These are phyloP conservation scores for Etheostoma nigrum DNA, from an alignment of 2,797 vertebrate genomes.

Conservation along the genomic window DNA sequence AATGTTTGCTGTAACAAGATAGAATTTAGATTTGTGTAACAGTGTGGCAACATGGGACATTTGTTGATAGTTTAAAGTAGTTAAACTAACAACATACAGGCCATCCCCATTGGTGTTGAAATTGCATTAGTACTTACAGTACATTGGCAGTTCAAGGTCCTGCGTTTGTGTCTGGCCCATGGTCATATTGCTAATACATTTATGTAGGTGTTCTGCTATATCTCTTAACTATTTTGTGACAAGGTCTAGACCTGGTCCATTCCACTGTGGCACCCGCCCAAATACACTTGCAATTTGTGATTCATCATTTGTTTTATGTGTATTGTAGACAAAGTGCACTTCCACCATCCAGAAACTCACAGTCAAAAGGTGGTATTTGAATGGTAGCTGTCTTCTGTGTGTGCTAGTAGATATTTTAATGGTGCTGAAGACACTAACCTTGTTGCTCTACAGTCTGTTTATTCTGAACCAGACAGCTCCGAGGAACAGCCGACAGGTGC, in stretches of 20 bases:
- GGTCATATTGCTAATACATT: background rate
- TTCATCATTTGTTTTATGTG: conserved; percentile 6
- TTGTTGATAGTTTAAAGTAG: no score
- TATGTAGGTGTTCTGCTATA: background rate
- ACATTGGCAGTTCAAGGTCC: background rate
- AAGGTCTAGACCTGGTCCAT: background rate
- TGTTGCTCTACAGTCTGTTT: conserved; percentile 44
- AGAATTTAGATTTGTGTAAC: background rate
- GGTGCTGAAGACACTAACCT: conserved; percentile 39
- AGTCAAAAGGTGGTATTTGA: background rate
- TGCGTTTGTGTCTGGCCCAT: background rate
- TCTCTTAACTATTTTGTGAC: background rate
- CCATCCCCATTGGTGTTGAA: background rate
- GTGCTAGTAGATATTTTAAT: conserved; percentile 12
- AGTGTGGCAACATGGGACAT: no score
- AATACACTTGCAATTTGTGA: conserved; percentile 4
- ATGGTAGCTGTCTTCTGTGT: background rate
- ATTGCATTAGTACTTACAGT: background rate
- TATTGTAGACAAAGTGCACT: conserved; percentile 1
- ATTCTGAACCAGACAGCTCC: conserved; percentile 44
- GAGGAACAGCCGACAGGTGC: conserved; percentile 48
- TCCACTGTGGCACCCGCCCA: background rate
- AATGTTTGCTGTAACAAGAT: background rate
- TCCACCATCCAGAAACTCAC: conserved; percentile 2
- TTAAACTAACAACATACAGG: background rate